Conservation (phyloP, 37 sponge, comb jelly and placozoan genomes). For the Spongia lamella region DNA sequence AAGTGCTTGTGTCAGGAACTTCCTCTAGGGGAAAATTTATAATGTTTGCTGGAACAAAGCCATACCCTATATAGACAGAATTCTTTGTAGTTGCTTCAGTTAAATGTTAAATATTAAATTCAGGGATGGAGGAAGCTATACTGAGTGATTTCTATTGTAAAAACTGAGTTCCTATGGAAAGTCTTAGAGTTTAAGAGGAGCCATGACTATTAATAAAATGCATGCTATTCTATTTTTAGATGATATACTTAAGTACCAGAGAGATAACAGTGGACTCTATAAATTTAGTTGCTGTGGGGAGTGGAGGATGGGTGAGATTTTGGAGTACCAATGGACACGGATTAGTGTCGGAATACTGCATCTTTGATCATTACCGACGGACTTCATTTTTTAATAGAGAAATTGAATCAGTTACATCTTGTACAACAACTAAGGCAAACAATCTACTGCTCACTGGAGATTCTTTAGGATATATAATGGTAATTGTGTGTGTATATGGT, state of each 20-base stretch:
- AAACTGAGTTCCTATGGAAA: too few relatives aligned
- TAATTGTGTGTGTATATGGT: slow-evolving; percentile 26
- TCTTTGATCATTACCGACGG: slow-evolving; percentile 26
- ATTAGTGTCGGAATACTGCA: slow-evolving; percentile 45
- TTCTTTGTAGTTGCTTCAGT: too few relatives aligned
- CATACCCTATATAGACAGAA: too few relatives aligned
- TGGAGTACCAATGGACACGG: slow-evolving; percentile 80
- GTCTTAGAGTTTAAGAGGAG: too few relatives aligned
- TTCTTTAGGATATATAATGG: slow-evolving; percentile 82
- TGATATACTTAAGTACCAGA: slow-evolving; percentile 42
- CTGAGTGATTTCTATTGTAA: too few relatives aligned
- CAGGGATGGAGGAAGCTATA: too few relatives aligned
- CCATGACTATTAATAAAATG: too few relatives aligned
- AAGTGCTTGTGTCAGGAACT: too few relatives aligned
- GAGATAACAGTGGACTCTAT: slow-evolving; percentile 13
- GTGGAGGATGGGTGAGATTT: slow-evolving; percentile 77
- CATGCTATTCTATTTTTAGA: slow-evolving; percentile 33
- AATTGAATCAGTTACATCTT: slow-evolving; percentile 53
- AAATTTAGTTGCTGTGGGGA: slow-evolving; percentile 72
- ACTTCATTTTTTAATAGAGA: not conserved
- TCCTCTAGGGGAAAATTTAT: too few relatives aligned
- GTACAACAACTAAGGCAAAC: slow-evolving; percentile 25
- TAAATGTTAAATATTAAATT: too few relatives aligned
- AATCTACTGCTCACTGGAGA: slow-evolving; percentile 57
- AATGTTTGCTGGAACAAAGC: too few relatives aligned